A percentile compares a stretch with the other conserved stretches of the same genome.
Evolutionary conservation across 35 echinoderm and acorn worm species (phyloP).

Genomic region (Stichopus chloronotus): DNA sequence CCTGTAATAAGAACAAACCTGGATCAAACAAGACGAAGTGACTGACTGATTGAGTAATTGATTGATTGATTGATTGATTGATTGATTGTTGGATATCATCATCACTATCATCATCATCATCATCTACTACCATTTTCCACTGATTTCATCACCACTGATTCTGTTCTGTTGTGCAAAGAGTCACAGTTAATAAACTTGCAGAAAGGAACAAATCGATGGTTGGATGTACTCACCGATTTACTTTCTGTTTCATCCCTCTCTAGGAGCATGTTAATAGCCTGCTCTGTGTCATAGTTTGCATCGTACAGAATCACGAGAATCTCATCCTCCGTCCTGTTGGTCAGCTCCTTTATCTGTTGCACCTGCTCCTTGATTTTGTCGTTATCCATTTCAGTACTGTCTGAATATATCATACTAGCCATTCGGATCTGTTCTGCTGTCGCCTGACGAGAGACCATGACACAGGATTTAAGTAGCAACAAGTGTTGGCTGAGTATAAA

Average conservation of each 20-base stretch:
- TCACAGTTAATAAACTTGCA: background rate
- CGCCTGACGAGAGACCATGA: conserved; percentile 24
- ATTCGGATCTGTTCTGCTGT: conserved; percentile 76
- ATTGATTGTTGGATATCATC: no score
- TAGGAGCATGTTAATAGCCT: conserved; percentile 90
- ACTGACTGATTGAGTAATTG: no score
- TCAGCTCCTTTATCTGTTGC: conserved; percentile 85
- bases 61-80: no score
- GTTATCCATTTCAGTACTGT: conserved; percentile 52
- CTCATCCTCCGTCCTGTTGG: conserved; percentile 87
- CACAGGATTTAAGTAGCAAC: background rate
- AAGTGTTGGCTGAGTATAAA: no score
- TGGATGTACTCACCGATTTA: conserved; percentile 33
- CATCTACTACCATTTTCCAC: no score
- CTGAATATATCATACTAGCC: conserved; percentile 65
- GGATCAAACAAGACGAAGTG: no score
- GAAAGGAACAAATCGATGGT: background rate
- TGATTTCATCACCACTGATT: no score
- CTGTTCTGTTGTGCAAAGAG: no score
- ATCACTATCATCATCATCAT: no score
- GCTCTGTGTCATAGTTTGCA: conserved; percentile 90
- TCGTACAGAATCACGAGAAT: conserved; percentile 90
- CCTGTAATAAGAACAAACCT: no score
- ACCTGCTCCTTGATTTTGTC: conserved; percentile 53
- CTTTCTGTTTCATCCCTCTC: conserved; percentile 77